Conservation (phyloP, 2,113 vertebrate genomes). For the Aplodontia rufa region DNA sequence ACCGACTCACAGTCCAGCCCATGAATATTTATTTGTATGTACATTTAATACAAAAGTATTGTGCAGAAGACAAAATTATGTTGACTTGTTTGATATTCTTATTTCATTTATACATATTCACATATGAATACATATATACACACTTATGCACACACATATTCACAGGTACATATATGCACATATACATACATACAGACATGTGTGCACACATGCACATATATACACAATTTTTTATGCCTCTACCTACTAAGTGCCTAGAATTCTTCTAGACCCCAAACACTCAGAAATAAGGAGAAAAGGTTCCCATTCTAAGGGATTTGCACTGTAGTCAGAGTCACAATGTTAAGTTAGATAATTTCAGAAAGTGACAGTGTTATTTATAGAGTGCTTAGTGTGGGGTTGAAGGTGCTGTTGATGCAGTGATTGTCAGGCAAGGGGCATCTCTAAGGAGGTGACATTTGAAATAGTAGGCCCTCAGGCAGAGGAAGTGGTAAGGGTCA, state of each 20-base stretch:
- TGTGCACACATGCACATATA: no score
- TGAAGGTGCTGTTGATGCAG: not conserved
- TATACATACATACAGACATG: not conserved
- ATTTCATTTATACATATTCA: not conserved
- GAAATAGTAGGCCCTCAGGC: not conserved
- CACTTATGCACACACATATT: accelerated
- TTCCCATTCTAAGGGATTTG: not conserved
- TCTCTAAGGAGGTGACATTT: not conserved
- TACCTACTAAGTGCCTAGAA: not conserved
- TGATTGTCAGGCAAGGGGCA: not conserved
- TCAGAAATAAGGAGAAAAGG: not conserved
- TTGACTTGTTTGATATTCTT: not conserved
- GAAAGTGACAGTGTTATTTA: not conserved
- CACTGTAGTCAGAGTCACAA: not conserved
- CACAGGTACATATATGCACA: not conserved
- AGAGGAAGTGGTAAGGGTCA: not conserved
- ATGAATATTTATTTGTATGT: not conserved
- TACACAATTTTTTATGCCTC: not conserved
- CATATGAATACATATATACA: not conserved
- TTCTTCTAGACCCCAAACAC: not conserved
- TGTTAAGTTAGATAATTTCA: not conserved
- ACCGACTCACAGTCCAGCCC: no score
- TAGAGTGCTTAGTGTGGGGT: not conserved
- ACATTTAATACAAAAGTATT: constrained; percentile 32
- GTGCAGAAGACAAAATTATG: not conserved